phyloP scores from a whole-genome alignment of 2,888 invertebrate genomes.

The Oligia latruncula region DNA sequence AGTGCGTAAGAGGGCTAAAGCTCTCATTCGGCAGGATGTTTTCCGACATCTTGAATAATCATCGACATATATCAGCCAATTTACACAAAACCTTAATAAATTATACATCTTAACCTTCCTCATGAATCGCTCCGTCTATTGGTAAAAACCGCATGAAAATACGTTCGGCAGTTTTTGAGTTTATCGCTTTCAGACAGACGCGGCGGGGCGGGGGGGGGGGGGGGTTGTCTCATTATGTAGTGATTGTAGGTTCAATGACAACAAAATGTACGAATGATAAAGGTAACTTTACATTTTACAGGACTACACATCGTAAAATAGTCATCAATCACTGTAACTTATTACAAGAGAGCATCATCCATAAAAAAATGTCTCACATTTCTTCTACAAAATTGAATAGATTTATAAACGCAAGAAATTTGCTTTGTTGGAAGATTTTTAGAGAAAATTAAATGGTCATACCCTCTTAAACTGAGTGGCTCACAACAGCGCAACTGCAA shows the following conservation, averaged over 20 bases:
- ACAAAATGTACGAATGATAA: background rate
- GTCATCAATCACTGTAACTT: slow-evolving; percentile 13
- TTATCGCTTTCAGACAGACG: background rate
- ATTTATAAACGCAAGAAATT: slow-evolving; percentile 60
- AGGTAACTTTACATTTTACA: background rate
- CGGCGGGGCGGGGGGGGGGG: background rate
- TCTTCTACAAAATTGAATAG: slow-evolving; percentile 43
- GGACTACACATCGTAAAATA: background rate
- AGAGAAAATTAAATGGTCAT: slow-evolving; percentile 69
- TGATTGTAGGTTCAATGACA: background rate
- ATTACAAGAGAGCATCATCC: background rate
- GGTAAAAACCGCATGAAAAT: background rate
- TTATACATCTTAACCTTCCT: background rate
- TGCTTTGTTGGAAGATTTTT: slow-evolving; percentile 65
- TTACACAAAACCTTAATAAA: background rate
- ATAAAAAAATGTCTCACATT: slow-evolving; percentile 2
- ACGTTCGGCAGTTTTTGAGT: background rate
- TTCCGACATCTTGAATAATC: background rate
- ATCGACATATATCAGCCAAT: background rate
- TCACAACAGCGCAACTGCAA: slow-evolving; percentile 69
- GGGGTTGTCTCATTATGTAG: background rate
- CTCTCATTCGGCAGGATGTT: background rate
- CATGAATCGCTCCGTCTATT: background rate
- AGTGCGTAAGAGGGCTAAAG: background rate
- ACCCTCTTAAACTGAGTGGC: slow-evolving; percentile 68